A percentile compares a stretch with the other conserved stretches of the same genome.
phyloP scores from a whole-genome alignment of 2,888 invertebrate species.

The Dryobotodes eremita region DNA sequence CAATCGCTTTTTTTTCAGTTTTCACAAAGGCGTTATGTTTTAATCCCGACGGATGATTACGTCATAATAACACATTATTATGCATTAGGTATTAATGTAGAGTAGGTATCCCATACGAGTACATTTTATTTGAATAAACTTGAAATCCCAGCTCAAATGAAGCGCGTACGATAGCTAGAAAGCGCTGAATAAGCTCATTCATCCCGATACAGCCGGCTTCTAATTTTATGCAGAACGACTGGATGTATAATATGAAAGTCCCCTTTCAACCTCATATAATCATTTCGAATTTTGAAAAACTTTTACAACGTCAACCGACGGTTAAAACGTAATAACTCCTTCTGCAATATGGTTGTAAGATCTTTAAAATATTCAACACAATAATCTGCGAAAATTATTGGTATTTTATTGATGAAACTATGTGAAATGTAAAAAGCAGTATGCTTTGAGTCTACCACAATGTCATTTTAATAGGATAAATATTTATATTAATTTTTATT shows the following conservation, averaged over 20 bases:
- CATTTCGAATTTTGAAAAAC: conserved; percentile 3
- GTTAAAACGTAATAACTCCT: too few species aligned
- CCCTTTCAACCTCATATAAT: conserved; percentile 2
- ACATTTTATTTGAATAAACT: conserved; percentile 26
- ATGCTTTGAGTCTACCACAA: not conserved
- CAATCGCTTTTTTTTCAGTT: not conserved
- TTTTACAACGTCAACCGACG: not conserved
- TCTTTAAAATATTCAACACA: not conserved
- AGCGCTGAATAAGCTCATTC: conserved; percentile 47
- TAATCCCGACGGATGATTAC: not conserved
- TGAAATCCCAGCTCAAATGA: conserved; percentile 21
- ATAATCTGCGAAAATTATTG: not conserved
- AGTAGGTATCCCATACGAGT: not conserved
- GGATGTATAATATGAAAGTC: conserved; percentile 20
- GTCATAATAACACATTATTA: not conserved
- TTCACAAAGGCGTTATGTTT: not conserved
- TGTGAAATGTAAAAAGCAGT: not conserved
- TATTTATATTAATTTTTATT: too few species aligned
- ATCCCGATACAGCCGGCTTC: conserved; percentile 26
- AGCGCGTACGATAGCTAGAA: conserved; percentile 13
- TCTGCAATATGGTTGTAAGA: not conserved
- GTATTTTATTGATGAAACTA: not conserved
- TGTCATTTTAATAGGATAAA: too few species aligned
- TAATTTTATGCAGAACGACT: conserved; percentile 41
- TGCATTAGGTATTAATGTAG: not conserved